Conservation (phyloP, 2,113 vertebrate genomes). For the Percina caprodes region DNA sequence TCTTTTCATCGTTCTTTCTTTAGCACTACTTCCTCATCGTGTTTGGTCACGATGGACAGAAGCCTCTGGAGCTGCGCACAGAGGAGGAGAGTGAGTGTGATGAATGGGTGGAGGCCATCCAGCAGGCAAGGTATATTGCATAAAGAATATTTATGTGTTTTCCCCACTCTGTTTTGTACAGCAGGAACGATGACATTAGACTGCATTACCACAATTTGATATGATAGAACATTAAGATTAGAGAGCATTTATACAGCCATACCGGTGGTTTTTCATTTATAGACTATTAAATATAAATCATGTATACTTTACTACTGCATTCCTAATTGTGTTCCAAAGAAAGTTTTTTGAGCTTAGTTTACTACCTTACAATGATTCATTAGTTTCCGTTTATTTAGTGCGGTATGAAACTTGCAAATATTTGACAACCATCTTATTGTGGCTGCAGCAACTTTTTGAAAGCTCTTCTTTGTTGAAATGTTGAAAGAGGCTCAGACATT, state of each 20-base stretch:
- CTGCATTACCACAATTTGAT: constrained; percentile 4
- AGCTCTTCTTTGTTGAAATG: not conserved
- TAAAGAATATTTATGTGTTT: not conserved
- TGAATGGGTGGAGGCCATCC: constrained; percentile 98
- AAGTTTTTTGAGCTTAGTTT: not conserved
- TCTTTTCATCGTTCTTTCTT: constrained; percentile 9
- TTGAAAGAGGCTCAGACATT: not conserved
- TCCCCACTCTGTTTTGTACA: not conserved
- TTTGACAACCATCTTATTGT: constrained; percentile 3
- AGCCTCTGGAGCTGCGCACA: constrained; percentile 94
- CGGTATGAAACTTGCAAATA: not conserved
- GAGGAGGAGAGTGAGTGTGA: constrained; percentile 95
- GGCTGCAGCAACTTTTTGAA: not conserved
- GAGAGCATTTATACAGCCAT: not conserved
- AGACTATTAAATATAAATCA: constrained; percentile 7
- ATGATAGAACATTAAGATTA: constrained; percentile 14
- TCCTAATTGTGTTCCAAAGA: not conserved
- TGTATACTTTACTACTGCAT: not conserved
- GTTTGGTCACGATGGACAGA: constrained; percentile 98
- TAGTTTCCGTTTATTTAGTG: not conserved
- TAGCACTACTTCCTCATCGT: constrained; percentile 96
- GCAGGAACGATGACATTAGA: not conserved
- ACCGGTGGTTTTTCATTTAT: not conserved
- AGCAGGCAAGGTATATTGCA: constrained; percentile 93
- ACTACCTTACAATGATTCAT: not conserved